A percentile compares a stretch with the other conserved stretches of the same genome.
Evolutionary conservation across 2,888 invertebrate species (phyloP).

Genomic region (Ormia ochracea): DNA sequence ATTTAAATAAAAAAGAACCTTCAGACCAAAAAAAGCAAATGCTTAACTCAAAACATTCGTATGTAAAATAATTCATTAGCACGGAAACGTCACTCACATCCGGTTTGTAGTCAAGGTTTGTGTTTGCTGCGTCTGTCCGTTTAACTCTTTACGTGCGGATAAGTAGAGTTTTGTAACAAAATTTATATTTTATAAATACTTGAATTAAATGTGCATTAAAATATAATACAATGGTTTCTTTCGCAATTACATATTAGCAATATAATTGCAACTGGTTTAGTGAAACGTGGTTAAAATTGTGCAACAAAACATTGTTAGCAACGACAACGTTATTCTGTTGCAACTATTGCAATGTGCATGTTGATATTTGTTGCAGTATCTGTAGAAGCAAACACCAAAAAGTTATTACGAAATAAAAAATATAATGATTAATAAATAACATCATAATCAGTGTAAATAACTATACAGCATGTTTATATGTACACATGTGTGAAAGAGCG

Average conservation of each 20-base stretch:
- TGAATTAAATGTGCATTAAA: constrained; percentile 9
- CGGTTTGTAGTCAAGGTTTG: constrained; percentile 37
- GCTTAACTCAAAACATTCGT: background rate
- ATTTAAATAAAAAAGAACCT: no score
- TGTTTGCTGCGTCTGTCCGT: background rate
- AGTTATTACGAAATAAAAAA: constrained; percentile 16
- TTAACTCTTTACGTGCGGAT: no score
- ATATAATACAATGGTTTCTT: constrained; percentile 15
- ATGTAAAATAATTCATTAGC: constrained; percentile 24
- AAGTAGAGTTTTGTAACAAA: background rate
- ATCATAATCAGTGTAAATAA: no score
- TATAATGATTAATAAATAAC: constrained; percentile 16
- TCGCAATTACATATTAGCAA: background rate
- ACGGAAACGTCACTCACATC: constrained; percentile 49
- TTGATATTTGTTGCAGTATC: constrained; percentile 19
- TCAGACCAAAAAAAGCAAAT: background rate
- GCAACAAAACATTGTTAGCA: constrained; percentile 24
- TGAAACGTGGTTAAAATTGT: constrained; percentile 35
- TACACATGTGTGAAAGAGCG: no score
- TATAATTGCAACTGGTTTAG: constrained; percentile 40
- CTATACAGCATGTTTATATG: no score
- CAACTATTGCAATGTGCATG: constrained; percentile 51
- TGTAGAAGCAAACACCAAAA: constrained; percentile 22
- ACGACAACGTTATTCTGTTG: constrained; percentile 36
- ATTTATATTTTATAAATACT: background rate